Conservation (phyloP, 2,797 vertebrate genomes). For the Pseudochirops cupreus region DNA sequence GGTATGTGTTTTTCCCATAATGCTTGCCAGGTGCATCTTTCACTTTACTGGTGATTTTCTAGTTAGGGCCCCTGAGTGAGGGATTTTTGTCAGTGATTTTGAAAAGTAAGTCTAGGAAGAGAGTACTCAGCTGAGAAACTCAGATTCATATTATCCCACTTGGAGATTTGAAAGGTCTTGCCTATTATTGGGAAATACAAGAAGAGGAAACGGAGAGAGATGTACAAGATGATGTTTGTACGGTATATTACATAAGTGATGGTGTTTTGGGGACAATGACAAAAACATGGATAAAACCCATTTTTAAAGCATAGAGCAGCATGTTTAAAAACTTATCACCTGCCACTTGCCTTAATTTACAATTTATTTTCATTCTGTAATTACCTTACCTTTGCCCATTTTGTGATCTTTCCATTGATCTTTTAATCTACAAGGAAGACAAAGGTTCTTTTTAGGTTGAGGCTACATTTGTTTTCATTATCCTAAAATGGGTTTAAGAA, state of each 20-base stretch:
- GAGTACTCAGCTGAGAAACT: slow-evolving; percentile 8
- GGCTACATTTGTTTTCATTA: background rate
- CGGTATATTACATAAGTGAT: background rate
- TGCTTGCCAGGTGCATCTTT: slow-evolving; percentile 7
- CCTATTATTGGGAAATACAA: background rate
- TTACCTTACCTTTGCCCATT: background rate
- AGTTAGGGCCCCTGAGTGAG: background rate
- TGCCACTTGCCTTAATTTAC: background rate
- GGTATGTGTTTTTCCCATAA: background rate
- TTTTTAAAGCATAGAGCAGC: background rate
- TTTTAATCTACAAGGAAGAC: background rate
- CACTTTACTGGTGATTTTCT: slow-evolving; percentile 25
- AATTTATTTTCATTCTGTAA: background rate
- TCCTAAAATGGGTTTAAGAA: background rate
- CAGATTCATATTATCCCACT: slow-evolving; percentile 33
- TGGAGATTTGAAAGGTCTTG: slow-evolving; percentile 13
- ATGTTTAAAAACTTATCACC: background rate
- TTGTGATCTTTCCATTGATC: background rate
- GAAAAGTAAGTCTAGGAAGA: slow-evolving; percentile 42
- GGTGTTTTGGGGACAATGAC: background rate
- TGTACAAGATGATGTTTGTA: background rate
- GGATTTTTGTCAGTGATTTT: slow-evolving; percentile 40
- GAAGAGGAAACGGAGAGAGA: background rate
- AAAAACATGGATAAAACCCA: background rate
- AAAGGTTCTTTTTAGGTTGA: background rate